Evolutionary conservation across 2,113 vertebrate species (phyloP).

Genomic region (Bungarus multicinctus): DNA sequence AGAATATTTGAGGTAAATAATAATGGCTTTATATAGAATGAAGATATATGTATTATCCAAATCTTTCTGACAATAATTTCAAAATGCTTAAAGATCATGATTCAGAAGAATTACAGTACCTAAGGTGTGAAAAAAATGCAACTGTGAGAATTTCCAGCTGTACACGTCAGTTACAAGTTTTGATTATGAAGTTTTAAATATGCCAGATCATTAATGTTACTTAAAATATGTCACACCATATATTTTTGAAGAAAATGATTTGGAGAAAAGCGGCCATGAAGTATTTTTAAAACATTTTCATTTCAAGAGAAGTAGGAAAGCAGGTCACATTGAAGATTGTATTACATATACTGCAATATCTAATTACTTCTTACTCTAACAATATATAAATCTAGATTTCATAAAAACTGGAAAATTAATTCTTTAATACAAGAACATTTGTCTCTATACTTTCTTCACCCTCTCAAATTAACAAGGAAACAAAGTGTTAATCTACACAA

Average conservation of each 20-base stretch:
- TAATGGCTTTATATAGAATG: background rate
- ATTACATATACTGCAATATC: background rate
- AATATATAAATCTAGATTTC: constrained; percentile 8
- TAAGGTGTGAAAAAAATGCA: background rate
- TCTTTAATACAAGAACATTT: constrained; percentile 9
- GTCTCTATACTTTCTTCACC: background rate
- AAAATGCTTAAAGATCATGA: background rate
- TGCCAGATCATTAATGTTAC: background rate
- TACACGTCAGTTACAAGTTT: background rate
- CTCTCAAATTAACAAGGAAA: background rate
- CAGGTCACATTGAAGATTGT: background rate
- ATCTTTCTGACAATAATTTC: background rate
- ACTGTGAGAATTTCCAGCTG: background rate
- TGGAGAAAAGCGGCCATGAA: background rate
- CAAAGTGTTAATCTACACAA: background rate
- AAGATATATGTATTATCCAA: background rate
- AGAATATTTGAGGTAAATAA: background rate
- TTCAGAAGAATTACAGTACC: background rate
- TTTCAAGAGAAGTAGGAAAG: constrained; percentile 13
- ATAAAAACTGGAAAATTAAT: background rate
- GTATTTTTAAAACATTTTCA: constrained; percentile 1
- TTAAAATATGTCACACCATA: background rate
- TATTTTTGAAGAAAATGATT: background rate
- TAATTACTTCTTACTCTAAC: background rate
- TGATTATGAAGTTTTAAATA: background rate